A percentile compares a stretch with the other conserved stretches of the same genome.
These are phyloP conservation scores for Eidolon helvum DNA, from an alignment of 2,113 vertebrate genomes.

Conservation along the genomic window DNA sequence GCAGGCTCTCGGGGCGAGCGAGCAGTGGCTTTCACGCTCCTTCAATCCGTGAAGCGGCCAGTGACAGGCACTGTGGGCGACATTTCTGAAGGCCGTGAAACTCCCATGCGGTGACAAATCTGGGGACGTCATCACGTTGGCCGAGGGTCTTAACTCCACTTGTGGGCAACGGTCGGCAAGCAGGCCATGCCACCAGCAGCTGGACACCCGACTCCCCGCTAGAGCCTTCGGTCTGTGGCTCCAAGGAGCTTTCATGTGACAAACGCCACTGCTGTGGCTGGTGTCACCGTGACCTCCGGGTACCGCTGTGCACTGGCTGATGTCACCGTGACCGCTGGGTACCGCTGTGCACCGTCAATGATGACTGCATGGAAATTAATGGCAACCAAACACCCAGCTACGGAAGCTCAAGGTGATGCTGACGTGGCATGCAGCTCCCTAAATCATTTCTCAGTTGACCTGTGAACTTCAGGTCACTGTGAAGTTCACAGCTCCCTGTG, in stretches of 20 bases:
- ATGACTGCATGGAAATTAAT: not conserved
- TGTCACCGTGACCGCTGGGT: accelerated
- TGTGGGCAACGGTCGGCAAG: no score
- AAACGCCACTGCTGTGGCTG: no score
- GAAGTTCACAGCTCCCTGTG: no score
- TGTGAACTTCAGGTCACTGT: no score
- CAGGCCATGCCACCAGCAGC: accelerated
- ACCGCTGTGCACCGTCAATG: accelerated
- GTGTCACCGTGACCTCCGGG: accelerated
- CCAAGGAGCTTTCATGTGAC: not conserved
- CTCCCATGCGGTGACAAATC: not conserved
- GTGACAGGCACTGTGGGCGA: not conserved
- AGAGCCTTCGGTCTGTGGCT: not conserved
- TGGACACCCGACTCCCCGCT: not conserved
- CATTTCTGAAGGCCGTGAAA: no score
- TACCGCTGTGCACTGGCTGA: accelerated
- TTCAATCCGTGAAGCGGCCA: not conserved
- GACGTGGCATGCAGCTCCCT: not conserved
- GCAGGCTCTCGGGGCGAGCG: not conserved
- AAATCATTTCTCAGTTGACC: not conserved
- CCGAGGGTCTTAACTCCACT: not conserved
- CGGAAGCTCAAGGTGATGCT: not conserved
- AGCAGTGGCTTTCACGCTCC: no score
- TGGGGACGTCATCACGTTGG: accelerated
- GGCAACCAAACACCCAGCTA: not conserved